These are phyloP conservation scores for Ciconia stormi DNA, from an alignment of 2,113 vertebrate genomes.

Conservation along the genomic window DNA sequence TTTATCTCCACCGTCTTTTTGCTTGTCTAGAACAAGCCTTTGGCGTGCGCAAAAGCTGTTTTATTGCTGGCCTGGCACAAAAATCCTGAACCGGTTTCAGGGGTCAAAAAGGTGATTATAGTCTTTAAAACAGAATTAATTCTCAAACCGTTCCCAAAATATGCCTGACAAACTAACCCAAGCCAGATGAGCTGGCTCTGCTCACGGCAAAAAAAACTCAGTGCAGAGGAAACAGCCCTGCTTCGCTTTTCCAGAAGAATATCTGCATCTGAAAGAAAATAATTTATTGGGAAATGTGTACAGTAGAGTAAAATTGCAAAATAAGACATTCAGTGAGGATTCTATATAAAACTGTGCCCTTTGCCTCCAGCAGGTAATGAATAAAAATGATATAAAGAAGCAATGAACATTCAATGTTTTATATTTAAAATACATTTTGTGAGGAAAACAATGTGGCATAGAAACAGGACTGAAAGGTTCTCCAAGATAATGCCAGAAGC, in stretches of 20 bases:
- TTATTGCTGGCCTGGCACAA: neutral
- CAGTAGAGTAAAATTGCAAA: slow-evolving; percentile 74
- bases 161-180: slow-evolving; percentile 10
- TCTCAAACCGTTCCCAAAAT: neutral
- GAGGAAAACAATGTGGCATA: slow-evolving; percentile 71
- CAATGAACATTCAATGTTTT: slow-evolving; percentile 65
- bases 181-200: neutral
- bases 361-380: slow-evolving; percentile 51
- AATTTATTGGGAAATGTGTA: slow-evolving; percentile 70
- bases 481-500: slow-evolving; percentile 67
- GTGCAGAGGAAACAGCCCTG: slow-evolving; percentile 25
- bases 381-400: slow-evolving; percentile 61
- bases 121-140: slow-evolving; percentile 36
- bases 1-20: neutral
- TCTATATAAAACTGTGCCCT: slow-evolving; percentile 64
- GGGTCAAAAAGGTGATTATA: neutral
- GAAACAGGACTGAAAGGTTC: slow-evolving; percentile 66
- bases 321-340: slow-evolving; percentile 68
- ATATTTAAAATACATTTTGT: slow-evolving; percentile 73
- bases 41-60: neutral
- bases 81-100: neutral
- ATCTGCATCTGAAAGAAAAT: slow-evolving; percentile 74
- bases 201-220: neutral
- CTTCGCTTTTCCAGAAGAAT: slow-evolving; percentile 62
- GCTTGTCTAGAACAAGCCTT: neutral